phyloP scores from a whole-genome alignment of 2,797 vertebrate genomes.

The Manis javanica region DNA sequence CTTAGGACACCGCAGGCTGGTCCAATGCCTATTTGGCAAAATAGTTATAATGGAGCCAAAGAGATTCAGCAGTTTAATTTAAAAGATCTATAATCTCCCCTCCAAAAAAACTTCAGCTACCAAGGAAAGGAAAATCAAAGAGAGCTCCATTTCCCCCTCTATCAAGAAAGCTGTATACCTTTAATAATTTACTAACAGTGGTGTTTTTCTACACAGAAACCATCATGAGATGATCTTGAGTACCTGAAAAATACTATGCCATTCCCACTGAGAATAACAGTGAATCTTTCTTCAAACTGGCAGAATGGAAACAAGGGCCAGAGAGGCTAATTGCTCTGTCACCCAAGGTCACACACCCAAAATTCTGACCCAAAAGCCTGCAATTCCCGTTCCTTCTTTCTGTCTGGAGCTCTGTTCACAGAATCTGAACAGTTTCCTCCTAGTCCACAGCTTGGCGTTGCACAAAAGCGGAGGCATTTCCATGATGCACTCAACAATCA shows the following conservation, averaged over 20 bases:
- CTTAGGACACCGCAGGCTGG: not conserved
- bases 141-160: not conserved
- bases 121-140: not conserved
- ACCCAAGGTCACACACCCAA: conserved; percentile 48
- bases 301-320: not conserved
- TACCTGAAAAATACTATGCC: not conserved
- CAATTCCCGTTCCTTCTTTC: not conserved
- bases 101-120: not conserved
- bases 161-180: conserved; percentile 24
- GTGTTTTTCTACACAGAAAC: not conserved
- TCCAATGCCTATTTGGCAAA: not conserved
- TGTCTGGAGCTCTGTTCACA: not conserved
- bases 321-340: not conserved
- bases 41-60: not conserved
- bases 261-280: not conserved
- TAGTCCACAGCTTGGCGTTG: not conserved
- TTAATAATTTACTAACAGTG: not conserved
- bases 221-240: not conserved
- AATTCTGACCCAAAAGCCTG: not conserved
- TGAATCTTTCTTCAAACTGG: not conserved
- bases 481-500: not conserved
- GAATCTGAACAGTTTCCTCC: not conserved
- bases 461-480: not conserved
- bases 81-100: not conserved
- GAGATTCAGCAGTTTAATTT: conserved; percentile 19